Evolutionary conservation across 1,140 invertebrate species (phyloP).

Genomic region (Anthonomus grandis): DNA sequence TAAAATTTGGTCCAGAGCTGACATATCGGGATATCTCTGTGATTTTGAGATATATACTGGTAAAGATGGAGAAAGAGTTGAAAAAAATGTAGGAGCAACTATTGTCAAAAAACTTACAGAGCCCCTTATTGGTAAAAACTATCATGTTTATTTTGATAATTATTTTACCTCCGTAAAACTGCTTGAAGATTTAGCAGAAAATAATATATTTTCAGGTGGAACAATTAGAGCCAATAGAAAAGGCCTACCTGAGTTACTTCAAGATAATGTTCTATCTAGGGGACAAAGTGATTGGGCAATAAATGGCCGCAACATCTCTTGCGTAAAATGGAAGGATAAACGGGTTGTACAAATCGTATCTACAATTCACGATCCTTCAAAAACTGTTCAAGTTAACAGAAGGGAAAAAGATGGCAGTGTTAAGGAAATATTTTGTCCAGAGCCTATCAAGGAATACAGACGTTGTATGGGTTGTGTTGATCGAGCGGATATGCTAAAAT

Average conservation of each 20-base stretch:
- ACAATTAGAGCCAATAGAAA: conserved; percentile 43
- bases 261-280: conserved; percentile 43
- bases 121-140: conserved; percentile 15
- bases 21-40: conserved; percentile 19
- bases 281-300: conserved; percentile 38
- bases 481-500: conserved; percentile 1
- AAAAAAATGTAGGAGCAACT: conserved; percentile 15
- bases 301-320: conserved; percentile 36
- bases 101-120: conserved; percentile 24
- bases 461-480: conserved; percentile 7
- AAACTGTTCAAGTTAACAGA: conserved; percentile 1
- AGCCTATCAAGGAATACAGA: not conserved
- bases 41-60: conserved; percentile 27
- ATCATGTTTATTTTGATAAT: conserved; percentile 26
- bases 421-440: not conserved
- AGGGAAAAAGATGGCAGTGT: not conserved
- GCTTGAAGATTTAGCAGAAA: conserved; percentile 1
- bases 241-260: conserved; percentile 29
- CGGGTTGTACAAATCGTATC: conserved; percentile 39
- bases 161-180: conserved; percentile 23
- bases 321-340: conserved; percentile 48
- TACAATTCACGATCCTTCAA: conserved; percentile 13
- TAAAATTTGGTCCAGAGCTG: conserved; percentile 38
- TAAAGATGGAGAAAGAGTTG: conserved; percentile 8
- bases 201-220: conserved; percentile 36